Base-by-base conservation (phyloP, 2,888 invertebrate genomes). In the Archips xylosteana region DNA sequence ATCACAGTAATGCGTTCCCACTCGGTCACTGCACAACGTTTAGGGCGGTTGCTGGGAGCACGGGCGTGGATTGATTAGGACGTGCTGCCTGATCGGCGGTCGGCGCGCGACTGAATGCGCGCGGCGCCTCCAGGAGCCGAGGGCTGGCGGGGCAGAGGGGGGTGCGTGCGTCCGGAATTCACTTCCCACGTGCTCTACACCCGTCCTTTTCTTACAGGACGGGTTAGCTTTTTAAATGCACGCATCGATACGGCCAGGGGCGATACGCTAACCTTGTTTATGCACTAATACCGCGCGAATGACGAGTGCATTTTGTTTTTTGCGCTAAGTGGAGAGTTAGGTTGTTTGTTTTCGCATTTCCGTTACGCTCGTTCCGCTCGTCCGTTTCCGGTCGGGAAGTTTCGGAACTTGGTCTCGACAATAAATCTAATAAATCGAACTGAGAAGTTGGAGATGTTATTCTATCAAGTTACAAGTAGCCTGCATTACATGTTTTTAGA, bases 151-250 rank as follows among this genome's bases (percentile, higher is more conserved):
- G 83, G 83, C 45, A 86, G 85, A 85, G 85, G 85, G 88, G 90
- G 89, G 92, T 94, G 94, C 94, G 94, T 94, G 92, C 91, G 92
- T 92, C 92, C 87, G 94, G 94, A 94, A 94, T 94, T 90, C 90
- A 89, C 93, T 92, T 92, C 93, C 94, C 94, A 94, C 93, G 94
- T 94, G 93, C 89, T 90, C 85, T 87, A 82, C 86, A 82, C 81
- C 91, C 91, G 89, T 92, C 94, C 91, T 90, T 90, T 90, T 92
- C 92, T 89, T 88, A 83, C 90, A 83, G 92, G 92, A 92, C 91
- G 92, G 92, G 93, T 93, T 92, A 88, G 92, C 92, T 92, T 94
- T 94, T 93, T 88, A 90, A 92, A 92, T 91, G 89, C 89, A 90
- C 92, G 92, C 92, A 92, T 92, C 90, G 91, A 92, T 92, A 92